Percentiles rank a stretch among this genome's conserved stretches.
Evolutionary conservation across 2,797 vertebrate species (phyloP).

Genomic region (Lycodopsis pacificus): DNA sequence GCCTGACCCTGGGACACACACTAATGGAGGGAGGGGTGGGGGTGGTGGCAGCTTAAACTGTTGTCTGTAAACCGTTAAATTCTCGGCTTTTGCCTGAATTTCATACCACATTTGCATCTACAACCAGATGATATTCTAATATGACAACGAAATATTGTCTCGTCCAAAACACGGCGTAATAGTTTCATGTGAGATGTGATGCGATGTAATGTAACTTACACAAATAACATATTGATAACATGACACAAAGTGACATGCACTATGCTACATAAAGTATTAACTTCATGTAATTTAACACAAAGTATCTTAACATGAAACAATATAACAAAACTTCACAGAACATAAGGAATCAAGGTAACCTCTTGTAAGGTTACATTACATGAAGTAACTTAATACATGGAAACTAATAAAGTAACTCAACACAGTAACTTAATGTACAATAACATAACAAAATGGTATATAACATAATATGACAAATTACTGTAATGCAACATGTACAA

Average conservation of each 20-base stretch:
- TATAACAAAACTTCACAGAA: neutral
- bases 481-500: too few relatives aligned
- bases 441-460: neutral
- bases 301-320: neutral
- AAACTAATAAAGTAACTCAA: neutral
- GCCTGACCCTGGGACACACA: conserved; percentile 40
- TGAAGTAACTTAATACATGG: neutral
- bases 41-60: conserved; percentile 14
- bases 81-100: neutral
- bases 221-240: neutral
- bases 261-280: too few relatives aligned
- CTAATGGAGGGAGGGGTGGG: neutral
- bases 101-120: conserved; percentile 24
- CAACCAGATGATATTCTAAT: neutral
- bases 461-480: neutral
- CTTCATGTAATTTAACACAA: neutral
- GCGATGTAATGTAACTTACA: neutral
- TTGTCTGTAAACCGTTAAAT: conserved; percentile 24
- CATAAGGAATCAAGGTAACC: neutral
- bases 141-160: neutral
- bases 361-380: too few relatives aligned
- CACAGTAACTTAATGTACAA: neutral
- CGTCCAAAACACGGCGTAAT: neutral
- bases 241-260: neutral
- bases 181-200: neutral